These are phyloP conservation scores for Ochotona curzoniae DNA, from an alignment of 2,113 vertebrate genomes.

Conservation along the genomic window DNA sequence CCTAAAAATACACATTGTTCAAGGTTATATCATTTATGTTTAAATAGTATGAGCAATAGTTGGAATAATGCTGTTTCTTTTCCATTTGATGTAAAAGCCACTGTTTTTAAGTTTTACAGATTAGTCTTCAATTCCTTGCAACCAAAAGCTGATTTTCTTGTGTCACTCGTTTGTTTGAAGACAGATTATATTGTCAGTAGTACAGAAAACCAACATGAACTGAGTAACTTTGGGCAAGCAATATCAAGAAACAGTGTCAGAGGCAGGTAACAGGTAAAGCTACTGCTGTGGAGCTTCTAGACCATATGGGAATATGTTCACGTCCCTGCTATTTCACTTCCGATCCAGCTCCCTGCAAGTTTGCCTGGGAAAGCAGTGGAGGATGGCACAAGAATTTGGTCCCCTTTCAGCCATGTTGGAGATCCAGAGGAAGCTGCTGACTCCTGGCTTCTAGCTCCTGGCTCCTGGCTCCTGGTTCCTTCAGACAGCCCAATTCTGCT, in stretches of 20 bases:
- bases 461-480: no score
- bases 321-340: no score
- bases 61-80: neutral
- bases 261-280: no score
- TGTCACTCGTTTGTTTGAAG: neutral
- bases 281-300: no score
- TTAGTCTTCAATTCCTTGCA: neutral
- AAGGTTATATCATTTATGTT: neutral
- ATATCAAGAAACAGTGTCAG: neutral
- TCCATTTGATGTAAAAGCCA: neutral
- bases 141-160: neutral
- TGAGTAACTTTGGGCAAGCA: slow-evolving; percentile 1
- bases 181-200: neutral
- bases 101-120: neutral
- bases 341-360: no score
- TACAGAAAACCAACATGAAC: slow-evolving; percentile 36
- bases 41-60: slow-evolving; percentile 1
- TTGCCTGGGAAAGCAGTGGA: no score
- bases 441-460: no score
- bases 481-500: no score
- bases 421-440: no score
- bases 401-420: no score
- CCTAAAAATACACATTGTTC: neutral
- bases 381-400: no score
- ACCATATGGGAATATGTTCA: no score